A percentile compares a stretch with the other conserved stretches of the same genome.
Conservation (phyloP, 2,113 vertebrate species). For the Pomatostomus ruficeps region DNA sequence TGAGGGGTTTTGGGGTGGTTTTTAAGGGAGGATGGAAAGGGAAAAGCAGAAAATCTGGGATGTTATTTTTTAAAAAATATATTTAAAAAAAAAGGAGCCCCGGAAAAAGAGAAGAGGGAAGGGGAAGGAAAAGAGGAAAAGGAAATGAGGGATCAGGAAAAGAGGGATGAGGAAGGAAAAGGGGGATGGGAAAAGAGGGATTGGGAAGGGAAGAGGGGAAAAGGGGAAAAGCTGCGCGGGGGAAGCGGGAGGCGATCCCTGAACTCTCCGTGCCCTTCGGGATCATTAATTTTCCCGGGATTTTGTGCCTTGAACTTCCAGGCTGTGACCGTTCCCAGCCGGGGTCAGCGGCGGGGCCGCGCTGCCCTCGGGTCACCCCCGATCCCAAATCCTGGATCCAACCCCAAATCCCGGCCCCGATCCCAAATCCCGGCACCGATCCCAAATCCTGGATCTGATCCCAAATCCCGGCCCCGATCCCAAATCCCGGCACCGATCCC, state of each 20-base stretch:
- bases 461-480: no score
- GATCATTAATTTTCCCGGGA: constrained; percentile 68
- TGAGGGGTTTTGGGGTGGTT: no score
- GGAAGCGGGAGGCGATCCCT: constrained; percentile 69
- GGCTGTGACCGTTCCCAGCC: constrained; percentile 1
- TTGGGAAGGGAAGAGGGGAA: background rate
- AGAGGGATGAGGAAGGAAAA: background rate
- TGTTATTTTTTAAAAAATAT: no score
- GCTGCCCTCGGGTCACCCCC: background rate
- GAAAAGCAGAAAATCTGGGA: no score
- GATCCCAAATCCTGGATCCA: no score
- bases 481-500: background rate
- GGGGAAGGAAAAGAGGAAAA: background rate
- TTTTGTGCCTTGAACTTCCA: constrained; percentile 68
- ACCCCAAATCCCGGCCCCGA: background rate
- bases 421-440: background rate
- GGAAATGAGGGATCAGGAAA: no score
- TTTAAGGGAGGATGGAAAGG: no score
- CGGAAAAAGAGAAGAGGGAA: no score
- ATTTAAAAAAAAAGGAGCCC: no score
- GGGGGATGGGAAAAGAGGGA: background rate
- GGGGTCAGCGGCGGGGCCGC: constrained; percentile 24
- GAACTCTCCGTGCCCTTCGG: constrained; percentile 67
- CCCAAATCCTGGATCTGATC: background rate
- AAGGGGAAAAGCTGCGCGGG: background rate